These are phyloP conservation scores for Thryonomys swinderianus DNA, from an alignment of 2,113 vertebrate genomes.

Conservation along the genomic window DNA sequence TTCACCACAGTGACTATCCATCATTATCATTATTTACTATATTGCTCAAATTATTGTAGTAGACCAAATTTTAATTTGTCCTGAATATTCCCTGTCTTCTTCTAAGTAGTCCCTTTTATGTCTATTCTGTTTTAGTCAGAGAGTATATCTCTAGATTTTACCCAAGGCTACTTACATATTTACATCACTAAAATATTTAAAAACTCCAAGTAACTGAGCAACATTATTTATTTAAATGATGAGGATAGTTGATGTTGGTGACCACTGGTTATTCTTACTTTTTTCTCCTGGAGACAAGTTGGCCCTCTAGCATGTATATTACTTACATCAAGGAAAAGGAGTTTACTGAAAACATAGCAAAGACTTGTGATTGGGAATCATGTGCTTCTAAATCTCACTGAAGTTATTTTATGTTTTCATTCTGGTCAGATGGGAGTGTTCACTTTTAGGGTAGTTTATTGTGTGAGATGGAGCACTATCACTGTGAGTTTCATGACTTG, in stretches of 20 bases:
- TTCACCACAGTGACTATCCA: too few species aligned
- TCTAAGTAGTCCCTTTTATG: not conserved
- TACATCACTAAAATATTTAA: not conserved
- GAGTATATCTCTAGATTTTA: not conserved
- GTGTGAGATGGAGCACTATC: not conserved
- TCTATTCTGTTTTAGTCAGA: not conserved
- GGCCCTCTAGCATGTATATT: not conserved
- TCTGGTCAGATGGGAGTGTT: not conserved
- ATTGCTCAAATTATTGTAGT: not conserved
- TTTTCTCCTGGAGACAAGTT: not conserved
- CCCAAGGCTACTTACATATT: not conserved
- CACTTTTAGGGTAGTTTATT: not conserved
- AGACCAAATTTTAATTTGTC: not conserved
- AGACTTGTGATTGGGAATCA: not conserved
- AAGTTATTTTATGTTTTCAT: not conserved
- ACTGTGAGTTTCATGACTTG: not conserved
- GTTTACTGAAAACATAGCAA: not conserved
- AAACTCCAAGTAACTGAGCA: not conserved
- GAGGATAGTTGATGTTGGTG: not conserved
- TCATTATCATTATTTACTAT: not conserved
- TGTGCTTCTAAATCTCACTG: not conserved
- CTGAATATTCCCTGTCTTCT: not conserved
- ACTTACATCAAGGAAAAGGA: not conserved
- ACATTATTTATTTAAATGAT: slow-evolving; percentile 42
- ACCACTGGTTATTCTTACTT: not conserved